Evolutionary conservation across 2,888 invertebrate species (phyloP).

Genomic region (Leptopterna dolabrata): DNA sequence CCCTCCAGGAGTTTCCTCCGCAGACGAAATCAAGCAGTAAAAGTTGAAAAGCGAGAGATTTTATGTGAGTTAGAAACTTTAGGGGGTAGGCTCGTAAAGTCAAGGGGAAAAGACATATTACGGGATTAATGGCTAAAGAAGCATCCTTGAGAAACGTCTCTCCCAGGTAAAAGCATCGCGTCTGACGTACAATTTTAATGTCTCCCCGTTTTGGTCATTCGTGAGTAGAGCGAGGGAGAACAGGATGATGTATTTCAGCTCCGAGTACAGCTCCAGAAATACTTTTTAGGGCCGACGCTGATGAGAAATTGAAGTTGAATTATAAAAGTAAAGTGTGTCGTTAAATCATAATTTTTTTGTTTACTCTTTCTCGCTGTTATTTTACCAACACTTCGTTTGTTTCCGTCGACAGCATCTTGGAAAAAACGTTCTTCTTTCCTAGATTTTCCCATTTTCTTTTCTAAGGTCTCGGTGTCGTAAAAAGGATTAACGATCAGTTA

Average conservation of each 20-base stretch:
- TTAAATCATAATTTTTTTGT: conserved; percentile 34
- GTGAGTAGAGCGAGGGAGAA: too few species aligned
- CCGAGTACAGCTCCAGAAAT: not conserved
- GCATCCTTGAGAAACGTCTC: conserved; percentile 40
- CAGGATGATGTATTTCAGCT: not conserved
- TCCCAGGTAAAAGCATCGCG: conserved; percentile 44
- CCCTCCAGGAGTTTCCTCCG: conserved; percentile 22
- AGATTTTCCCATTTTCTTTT: not conserved
- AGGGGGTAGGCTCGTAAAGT: conserved; percentile 39
- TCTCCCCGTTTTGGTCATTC: conserved; percentile 45
- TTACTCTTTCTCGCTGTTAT: not conserved
- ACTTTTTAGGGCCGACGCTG: conserved; percentile 22
- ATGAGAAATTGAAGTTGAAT: conserved; percentile 42
- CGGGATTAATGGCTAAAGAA: conserved; percentile 50
- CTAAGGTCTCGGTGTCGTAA: not conserved
- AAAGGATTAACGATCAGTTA: not conserved
- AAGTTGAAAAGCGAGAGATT: conserved; percentile 54
- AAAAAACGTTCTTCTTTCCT: not conserved
- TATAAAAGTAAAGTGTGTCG: conserved; percentile 29
- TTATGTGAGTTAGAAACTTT: conserved; percentile 48
- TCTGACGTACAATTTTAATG: conserved; percentile 44
- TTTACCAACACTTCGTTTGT: not conserved
- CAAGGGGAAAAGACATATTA: conserved; percentile 51
- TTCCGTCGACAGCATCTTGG: not conserved
- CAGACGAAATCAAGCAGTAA: conserved; percentile 54